These are phyloP conservation scores for Trachelus stipa DNA, from an alignment of 2,888 invertebrate species.

Conservation along the genomic window DNA sequence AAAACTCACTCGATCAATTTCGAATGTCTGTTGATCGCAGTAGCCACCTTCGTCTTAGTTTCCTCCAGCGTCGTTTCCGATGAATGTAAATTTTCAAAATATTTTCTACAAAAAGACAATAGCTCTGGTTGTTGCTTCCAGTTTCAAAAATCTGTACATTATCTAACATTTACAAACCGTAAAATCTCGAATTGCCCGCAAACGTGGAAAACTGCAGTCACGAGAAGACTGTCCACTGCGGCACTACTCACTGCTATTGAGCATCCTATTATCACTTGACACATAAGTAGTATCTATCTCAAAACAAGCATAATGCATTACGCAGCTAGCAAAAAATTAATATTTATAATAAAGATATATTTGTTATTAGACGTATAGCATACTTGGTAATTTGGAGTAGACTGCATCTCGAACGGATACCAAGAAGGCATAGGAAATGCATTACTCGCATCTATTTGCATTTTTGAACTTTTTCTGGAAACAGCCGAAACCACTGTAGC, in stretches of 20 bases:
- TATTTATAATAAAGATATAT: background rate
- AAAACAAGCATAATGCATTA: background rate
- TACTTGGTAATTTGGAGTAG: background rate
- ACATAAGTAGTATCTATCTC: background rate
- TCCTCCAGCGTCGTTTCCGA: background rate
- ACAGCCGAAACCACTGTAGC: background rate
- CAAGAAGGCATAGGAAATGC: background rate
- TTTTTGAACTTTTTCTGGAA: background rate
- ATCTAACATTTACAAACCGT: slow-evolving; percentile 1
- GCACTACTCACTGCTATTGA: background rate
- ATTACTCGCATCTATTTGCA: background rate
- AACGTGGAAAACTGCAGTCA: slow-evolving; percentile 16
- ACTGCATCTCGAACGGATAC: background rate
- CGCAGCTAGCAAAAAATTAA: background rate
- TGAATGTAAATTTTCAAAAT: background rate
- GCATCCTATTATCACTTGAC: background rate
- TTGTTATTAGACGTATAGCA: background rate
- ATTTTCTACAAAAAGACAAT: background rate
- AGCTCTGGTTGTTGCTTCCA: background rate
- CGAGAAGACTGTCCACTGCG: slow-evolving; percentile 12
- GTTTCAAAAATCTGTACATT: background rate
- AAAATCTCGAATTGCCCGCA: slow-evolving; percentile 22
- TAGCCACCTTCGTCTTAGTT: background rate
- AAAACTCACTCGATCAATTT: background rate
- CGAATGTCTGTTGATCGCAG: background rate